Evolutionary conservation across 2,113 vertebrate genomes (phyloP).

Genomic region (Brachyhypopomus occidentalis): DNA sequence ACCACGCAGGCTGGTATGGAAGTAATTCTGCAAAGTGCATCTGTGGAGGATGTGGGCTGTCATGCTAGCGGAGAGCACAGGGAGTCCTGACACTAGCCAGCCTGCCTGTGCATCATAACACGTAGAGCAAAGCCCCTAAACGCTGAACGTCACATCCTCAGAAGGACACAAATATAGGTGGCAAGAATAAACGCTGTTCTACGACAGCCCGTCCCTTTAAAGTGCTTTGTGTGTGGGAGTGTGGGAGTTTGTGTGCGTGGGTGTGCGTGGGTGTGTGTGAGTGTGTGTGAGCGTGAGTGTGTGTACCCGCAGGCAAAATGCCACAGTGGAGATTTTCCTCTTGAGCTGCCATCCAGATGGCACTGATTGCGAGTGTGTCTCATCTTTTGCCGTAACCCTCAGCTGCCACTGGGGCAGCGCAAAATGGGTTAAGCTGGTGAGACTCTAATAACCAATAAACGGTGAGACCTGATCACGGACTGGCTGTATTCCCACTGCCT

Average conservation of each 20-base stretch:
- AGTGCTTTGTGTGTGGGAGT: constrained; percentile 16
- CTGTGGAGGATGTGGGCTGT: constrained; percentile 25
- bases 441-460: constrained; percentile 32
- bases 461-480: constrained; percentile 1
- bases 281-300: constrained; percentile 17
- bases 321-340: constrained; percentile 46
- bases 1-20: constrained; percentile 31
- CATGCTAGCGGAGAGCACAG: constrained; percentile 12
- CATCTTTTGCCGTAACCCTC: constrained; percentile 31
- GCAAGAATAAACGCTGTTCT: background rate
- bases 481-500: background rate
- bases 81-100: background rate
- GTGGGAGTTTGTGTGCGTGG: no score
- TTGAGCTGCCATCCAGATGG: constrained; percentile 51
- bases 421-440: constrained; percentile 30
- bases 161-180: background rate
- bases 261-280: constrained; percentile 2
- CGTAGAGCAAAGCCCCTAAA: background rate
- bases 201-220: background rate
- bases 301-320: constrained; percentile 37
- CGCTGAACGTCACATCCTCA: background rate
- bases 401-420: constrained; percentile 36
- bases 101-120: background rate
- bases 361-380: constrained; percentile 47
- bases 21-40: constrained; percentile 23